A percentile compares a stretch with the other conserved stretches of the same genome.
Evolutionary conservation across 2,888 invertebrate genomes (phyloP).

Genomic region (Scelioninae gen. 2): DNA sequence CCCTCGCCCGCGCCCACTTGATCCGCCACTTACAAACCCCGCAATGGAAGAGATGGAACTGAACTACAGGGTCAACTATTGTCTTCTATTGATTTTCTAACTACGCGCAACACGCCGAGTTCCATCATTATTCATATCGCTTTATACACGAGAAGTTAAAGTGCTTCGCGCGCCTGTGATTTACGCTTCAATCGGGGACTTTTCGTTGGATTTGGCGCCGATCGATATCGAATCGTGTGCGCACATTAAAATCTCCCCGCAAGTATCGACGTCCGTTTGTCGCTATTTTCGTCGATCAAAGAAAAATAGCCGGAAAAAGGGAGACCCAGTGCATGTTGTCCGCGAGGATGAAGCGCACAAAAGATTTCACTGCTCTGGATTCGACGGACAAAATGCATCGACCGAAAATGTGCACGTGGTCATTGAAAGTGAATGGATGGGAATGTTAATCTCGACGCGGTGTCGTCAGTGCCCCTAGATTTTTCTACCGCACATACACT

Average conservation of each 20-base stretch:
- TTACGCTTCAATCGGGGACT: conserved; percentile 35
- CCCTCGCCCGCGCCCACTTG: conserved; percentile 22
- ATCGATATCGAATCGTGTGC: conserved; percentile 38
- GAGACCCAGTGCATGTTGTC: no score
- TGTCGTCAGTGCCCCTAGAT: no score
- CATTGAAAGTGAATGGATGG: conserved; percentile 8
- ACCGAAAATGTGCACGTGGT: neutral
- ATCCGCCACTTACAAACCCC: conserved; percentile 43
- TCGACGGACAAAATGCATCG: conserved; percentile 9
- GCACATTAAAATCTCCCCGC: conserved; percentile 29
- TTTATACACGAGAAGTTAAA: conserved; percentile 31
- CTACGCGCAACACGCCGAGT: conserved; percentile 39
- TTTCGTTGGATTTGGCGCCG: conserved; percentile 30
- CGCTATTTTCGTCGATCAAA: conserved; percentile 36
- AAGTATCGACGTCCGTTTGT: conserved; percentile 1
- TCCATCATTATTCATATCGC: conserved; percentile 59
- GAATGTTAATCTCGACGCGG: conserved; percentile 2
- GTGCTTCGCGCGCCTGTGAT: conserved; percentile 34
- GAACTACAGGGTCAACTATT: conserved; percentile 57
- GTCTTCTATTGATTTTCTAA: conserved; percentile 61
- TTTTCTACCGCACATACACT: no score
- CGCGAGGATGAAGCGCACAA: conserved; percentile 6
- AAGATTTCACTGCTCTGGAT: conserved; percentile 16
- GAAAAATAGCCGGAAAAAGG: conserved; percentile 19
- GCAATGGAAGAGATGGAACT: conserved; percentile 56